phyloP scores from a whole-genome alignment of 2,113 vertebrate species.

The Siniperca knerii region DNA sequence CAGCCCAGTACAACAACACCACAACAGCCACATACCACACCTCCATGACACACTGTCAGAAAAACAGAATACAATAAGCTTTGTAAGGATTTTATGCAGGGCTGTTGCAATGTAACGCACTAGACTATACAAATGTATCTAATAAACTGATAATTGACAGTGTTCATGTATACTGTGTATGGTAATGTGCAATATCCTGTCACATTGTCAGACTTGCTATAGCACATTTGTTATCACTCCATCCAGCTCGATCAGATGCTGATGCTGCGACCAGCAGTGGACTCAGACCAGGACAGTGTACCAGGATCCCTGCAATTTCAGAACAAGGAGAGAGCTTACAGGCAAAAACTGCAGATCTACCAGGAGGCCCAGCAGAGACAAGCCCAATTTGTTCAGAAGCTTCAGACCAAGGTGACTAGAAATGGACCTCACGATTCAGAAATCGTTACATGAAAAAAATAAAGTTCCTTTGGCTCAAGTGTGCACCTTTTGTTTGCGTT shows the following conservation, averaged over 20 bases:
- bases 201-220: not conserved
- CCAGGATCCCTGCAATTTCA: conserved; percentile 69
- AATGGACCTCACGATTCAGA: not conserved
- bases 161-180: not conserved
- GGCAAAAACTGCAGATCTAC: conserved; percentile 82
- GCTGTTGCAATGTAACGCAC: not conserved
- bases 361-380: conserved; percentile 88
- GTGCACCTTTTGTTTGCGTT: not conserved
- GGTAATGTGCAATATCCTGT: not conserved
- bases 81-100: not conserved
- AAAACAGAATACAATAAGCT: conserved; percentile 7
- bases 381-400: conserved; percentile 86
- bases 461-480: not conserved
- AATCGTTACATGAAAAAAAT: not conserved
- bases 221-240: conserved; percentile 10
- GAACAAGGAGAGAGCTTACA: conserved; percentile 77
- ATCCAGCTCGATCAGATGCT: conserved; percentile 83
- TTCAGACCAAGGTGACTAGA: conserved; percentile 85
- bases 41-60: not conserved
- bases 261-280: conserved; percentile 65
- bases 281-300: conserved; percentile 77
- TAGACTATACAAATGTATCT: not conserved
- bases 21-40: not conserved
- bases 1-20: not conserved
- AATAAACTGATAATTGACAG: too few species aligned